Evolutionary conservation across 2,888 invertebrate genomes (phyloP).

Genomic region (Nebria salina): DNA sequence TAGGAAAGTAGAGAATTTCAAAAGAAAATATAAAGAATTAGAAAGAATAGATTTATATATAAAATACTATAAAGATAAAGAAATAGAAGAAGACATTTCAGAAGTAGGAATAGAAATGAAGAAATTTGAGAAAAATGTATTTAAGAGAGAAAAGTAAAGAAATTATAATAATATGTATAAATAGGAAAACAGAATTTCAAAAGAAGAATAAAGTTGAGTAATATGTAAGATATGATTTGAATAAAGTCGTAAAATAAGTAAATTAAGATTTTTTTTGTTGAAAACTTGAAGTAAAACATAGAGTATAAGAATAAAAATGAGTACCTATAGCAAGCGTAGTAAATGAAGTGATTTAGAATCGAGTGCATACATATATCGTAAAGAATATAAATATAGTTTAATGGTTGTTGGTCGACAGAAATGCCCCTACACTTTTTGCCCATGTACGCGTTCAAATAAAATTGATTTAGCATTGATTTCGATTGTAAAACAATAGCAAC

Average conservation of each 20-base stretch:
- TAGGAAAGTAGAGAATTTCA: too few species aligned
- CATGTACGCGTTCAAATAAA: constrained; percentile 2
- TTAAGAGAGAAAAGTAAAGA: neutral
- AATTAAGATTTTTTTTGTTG: too few species aligned
- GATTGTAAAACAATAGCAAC: constrained; percentile 7
- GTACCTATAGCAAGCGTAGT: too few species aligned
- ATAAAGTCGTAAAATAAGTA: too few species aligned
- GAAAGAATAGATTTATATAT: neutral
- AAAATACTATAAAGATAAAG: too few species aligned
- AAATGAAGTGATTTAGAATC: too few species aligned
- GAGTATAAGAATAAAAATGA: too few species aligned
- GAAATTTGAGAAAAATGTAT: neutral
- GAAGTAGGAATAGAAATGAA: neutral
- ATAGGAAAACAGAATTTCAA: neutral
- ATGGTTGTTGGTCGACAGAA: neutral
- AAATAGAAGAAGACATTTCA: neutral
- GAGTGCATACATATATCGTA: too few species aligned
- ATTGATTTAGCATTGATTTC: constrained; percentile 16
- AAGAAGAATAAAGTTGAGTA: neutral
- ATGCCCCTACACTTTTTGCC: constrained; percentile 8
- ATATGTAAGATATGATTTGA: too few species aligned
- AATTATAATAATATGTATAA: neutral
- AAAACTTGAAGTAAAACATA: too few species aligned
- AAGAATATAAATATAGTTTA: neutral
- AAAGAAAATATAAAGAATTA: neutral